Conservation (phyloP, 2,113 vertebrate species). For the Prionailurus bengalensis region DNA sequence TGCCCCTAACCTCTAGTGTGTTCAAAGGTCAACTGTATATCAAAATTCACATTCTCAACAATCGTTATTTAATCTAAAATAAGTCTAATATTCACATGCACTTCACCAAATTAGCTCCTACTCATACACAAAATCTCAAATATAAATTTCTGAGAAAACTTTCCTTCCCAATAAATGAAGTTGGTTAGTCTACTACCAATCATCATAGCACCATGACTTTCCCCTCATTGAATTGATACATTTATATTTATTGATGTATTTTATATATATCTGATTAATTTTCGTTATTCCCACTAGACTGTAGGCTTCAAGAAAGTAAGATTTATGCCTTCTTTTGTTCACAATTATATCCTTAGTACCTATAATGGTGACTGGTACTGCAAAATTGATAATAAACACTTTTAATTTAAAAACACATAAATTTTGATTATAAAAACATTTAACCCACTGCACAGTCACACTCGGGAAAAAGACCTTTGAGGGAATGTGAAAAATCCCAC, state of each 20-base stretch:
- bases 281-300: not conserved
- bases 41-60: not conserved
- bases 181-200: not conserved
- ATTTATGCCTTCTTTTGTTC: not conserved
- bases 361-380: not conserved
- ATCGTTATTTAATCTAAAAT: not conserved
- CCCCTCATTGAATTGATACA: not conserved
- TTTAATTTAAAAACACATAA: not conserved
- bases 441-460: not conserved
- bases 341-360: not conserved
- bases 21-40: not conserved
- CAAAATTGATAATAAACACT: not conserved
- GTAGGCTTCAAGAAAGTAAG: not conserved
- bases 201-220: not conserved
- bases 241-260: not conserved
- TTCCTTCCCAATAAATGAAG: not conserved
- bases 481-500: not conserved
- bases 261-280: not conserved
- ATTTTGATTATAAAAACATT: not conserved
- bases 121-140: not conserved
- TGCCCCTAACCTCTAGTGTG: not conserved
- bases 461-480: not conserved
- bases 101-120: not conserved
- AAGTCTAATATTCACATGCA: not conserved
- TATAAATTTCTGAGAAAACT: not conserved